A percentile compares a stretch with the other conserved stretches of the same genome.
Evolutionary conservation across 2,113 vertebrate species (phyloP).

Genomic region (Zeus faber): DNA sequence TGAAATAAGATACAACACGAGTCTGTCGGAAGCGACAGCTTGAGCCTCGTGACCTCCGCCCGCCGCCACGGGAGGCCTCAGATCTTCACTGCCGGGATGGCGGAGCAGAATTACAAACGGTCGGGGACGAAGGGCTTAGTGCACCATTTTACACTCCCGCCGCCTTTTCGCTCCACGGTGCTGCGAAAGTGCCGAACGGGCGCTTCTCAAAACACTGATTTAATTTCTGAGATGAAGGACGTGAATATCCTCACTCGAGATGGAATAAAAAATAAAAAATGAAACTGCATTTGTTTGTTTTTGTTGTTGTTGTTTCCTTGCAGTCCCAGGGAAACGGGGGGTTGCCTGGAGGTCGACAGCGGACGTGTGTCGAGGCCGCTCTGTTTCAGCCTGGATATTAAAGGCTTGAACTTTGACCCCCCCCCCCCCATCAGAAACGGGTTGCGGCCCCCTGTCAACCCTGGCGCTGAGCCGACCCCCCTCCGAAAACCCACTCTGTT

Average conservation of each 20-base stretch:
- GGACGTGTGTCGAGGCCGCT: background rate
- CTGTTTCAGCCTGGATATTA: background rate
- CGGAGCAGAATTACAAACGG: conserved; percentile 60
- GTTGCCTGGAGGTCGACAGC: background rate
- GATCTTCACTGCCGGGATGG: no score
- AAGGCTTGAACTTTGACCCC: background rate
- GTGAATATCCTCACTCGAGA: no score
- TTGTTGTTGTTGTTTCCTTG: background rate
- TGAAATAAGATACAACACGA: no score
- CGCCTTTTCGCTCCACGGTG: background rate
- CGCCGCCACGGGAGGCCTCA: conserved; percentile 52
- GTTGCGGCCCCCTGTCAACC: background rate
- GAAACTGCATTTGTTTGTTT: background rate
- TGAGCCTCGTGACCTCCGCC: conserved; percentile 46
- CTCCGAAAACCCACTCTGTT: background rate
- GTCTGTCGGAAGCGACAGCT: background rate
- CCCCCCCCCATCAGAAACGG: background rate
- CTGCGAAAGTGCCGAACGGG: no score
- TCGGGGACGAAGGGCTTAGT: conserved; percentile 19
- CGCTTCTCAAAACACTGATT: no score
- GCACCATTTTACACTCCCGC: background rate
- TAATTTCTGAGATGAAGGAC: no score
- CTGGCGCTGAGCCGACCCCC: background rate
- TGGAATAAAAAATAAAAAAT: conserved; percentile 5
- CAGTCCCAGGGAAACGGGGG: background rate